Evolutionary conservation across 2,797 vertebrate species (phyloP), one percentile per base, ranked within the genome.

Genomic region (Ceryle rudis): DNA sequence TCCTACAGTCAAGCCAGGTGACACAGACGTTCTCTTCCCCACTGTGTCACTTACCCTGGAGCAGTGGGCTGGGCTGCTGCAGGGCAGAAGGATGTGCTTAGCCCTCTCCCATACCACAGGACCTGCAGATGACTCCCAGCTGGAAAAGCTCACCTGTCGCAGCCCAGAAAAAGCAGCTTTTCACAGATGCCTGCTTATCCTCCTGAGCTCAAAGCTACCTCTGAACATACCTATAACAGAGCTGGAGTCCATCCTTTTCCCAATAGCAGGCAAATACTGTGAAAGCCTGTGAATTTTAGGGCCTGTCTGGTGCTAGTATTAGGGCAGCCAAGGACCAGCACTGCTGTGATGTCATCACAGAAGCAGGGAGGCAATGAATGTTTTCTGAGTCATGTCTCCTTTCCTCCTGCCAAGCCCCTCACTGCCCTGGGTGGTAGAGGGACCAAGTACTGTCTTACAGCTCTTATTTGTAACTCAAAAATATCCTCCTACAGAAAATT

Each of bases 401-500:
- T 72, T 78, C 11, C 13, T 91, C 16, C 54, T 90, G 61, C 29
- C 19, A 80, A 62, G 26, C 14, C 9, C 5, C 29, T 51, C 33
- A n/a, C 20, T 81, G 15, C 14, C 9, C 21, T 4, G 1, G 0
- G 0, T 60, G 14, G 74, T 33, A 61, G 46, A 58, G 31, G 26
- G 42, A 60, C n/a, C 21, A 79, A 75, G n/a, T 16, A 46, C 37
- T 74, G 10, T 46, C 65, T 52, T 77, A 42, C 4, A 74, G 6
- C 6, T 29, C n/a, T 67, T 26, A 16, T 72, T 25, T 46, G 6
- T 67, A 44, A 81, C 19, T 77, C 2, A 4, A 20, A 91, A 64
- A 35, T 60, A 9, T 74, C 52, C 18, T 82, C 3, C 11, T 71
- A 28, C 35, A n/a, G 22, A 49, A 80, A 90, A 86, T 64, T 37